phyloP scores from a whole-genome alignment of 2,113 vertebrate species.

The Odontophorus gujanensis region DNA sequence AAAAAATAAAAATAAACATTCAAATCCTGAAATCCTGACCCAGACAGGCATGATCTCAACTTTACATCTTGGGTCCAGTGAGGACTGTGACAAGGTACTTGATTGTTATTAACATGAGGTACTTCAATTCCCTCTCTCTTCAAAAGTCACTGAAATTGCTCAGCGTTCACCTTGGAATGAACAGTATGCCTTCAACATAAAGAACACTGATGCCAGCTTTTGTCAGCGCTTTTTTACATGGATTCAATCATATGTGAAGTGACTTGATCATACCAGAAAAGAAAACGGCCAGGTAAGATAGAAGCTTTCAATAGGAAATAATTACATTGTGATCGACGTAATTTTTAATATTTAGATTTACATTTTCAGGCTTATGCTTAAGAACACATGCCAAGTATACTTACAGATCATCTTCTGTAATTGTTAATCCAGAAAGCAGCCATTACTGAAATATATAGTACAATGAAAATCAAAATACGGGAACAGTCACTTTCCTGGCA shows the following conservation, averaged over 20 bases:
- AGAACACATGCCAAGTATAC: neutral
- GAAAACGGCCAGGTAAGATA: neutral
- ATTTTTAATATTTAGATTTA: neutral
- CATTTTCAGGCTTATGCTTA: neutral
- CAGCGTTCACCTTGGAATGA: neutral
- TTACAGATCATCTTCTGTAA: neutral
- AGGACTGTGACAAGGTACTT: neutral
- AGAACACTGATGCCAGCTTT: neutral
- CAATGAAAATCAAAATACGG: neutral
- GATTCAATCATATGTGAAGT: neutral
- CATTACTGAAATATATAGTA: neutral
- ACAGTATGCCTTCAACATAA: no score
- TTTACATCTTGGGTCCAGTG: neutral
- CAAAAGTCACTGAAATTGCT: neutral
- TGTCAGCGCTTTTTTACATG: neutral
- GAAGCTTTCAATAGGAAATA: neutral
- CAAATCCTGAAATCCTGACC: neutral
- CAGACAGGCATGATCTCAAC: neutral
- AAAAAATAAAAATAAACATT: no score
- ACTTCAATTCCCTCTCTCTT: neutral
- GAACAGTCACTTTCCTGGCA: neutral
- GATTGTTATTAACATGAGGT: neutral
- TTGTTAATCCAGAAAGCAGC: neutral
- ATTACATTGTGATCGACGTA: neutral
- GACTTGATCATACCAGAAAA: neutral